Percentiles rank a stretch among this genome's conserved stretches.
Evolutionary conservation across 2,888 invertebrate genomes (phyloP).

Genomic region (Aromia moschata): DNA sequence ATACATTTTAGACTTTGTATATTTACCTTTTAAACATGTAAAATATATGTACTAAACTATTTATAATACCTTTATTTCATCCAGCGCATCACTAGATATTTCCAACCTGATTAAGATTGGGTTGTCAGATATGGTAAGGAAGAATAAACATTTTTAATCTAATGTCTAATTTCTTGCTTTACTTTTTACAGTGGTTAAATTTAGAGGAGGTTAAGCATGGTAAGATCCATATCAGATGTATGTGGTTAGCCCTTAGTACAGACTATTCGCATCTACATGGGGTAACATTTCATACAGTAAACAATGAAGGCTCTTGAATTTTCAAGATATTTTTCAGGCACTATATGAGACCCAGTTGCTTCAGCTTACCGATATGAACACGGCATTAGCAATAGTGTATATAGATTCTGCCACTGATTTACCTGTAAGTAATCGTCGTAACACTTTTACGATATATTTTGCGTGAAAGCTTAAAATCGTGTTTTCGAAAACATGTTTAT

Average conservation of each 20-base stretch:
- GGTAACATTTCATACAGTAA: conserved; percentile 63
- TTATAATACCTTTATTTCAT: conserved; percentile 44
- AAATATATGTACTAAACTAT: not conserved
- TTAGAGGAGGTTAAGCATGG: conserved; percentile 95
- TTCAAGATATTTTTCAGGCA: conserved; percentile 65
- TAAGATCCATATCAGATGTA: conserved; percentile 85
- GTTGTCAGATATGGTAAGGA: conserved; percentile 74
- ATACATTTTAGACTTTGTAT: not conserved
- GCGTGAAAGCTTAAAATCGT: no score
- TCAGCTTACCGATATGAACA: conserved; percentile 78
- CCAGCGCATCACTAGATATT: conserved; percentile 76
- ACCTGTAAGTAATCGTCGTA: conserved; percentile 80
- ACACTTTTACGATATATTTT: no score
- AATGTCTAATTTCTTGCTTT: no score
- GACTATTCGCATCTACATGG: conserved; percentile 76
- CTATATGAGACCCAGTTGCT: conserved; percentile 77
- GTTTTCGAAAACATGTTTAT: no score
- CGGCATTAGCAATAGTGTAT: conserved; percentile 83
- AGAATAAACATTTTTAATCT: not conserved
- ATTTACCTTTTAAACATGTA: not conserved
- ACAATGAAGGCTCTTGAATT: conserved; percentile 2
- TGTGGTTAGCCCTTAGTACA: conserved; percentile 85
- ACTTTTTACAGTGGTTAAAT: conserved; percentile 82
- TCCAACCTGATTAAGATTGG: conserved; percentile 74
- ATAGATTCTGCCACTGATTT: conserved; percentile 91